phyloP scores from a whole-genome alignment of 64 coral and sea anemone genomes.

The Stichodactyla mertensii region DNA sequence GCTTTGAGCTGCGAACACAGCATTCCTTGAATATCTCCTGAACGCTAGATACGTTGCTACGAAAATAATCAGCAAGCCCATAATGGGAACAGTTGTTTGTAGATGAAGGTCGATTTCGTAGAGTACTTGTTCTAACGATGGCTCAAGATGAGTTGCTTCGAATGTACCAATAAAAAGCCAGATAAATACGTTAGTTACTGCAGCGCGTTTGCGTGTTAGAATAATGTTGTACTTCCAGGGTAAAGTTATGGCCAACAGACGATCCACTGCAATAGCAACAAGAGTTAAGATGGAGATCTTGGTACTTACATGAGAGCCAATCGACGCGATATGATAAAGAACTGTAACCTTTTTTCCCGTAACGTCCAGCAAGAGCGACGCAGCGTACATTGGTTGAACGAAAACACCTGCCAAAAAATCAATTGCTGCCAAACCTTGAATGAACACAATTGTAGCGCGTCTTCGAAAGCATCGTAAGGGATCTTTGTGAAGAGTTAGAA shows the following conservation, averaged over 20 bases:
- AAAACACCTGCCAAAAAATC: constrained; percentile 57
- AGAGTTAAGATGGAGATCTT: constrained; percentile 71
- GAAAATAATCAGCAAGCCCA: background rate
- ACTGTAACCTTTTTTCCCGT: background rate
- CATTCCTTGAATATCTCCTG: constrained; percentile 60
- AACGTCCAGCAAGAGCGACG: constrained; percentile 38
- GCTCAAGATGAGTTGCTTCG: constrained; percentile 48
- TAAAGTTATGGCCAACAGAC: constrained; percentile 51
- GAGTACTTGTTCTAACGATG: constrained; percentile 19
- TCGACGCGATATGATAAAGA: constrained; percentile 11
- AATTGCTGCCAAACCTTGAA: constrained; percentile 46
- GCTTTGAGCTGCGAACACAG: constrained; percentile 14
- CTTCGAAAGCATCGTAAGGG: constrained; percentile 57
- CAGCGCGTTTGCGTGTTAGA: constrained; percentile 29
- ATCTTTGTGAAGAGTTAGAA: constrained; percentile 58
- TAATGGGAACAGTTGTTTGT: constrained; percentile 58
- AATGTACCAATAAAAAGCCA: constrained; percentile 47
- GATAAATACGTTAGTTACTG: constrained; percentile 18
- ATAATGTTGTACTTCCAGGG: constrained; percentile 47
- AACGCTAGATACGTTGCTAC: constrained; percentile 60
- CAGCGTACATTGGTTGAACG: constrained; percentile 43
- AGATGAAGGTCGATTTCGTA: constrained; percentile 59
- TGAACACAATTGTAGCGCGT: constrained; percentile 41
- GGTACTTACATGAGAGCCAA: constrained; percentile 50
- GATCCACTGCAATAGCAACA: constrained; percentile 61